phyloP scores from a whole-genome alignment of 2,113 vertebrate genomes.

The Mola mola region DNA sequence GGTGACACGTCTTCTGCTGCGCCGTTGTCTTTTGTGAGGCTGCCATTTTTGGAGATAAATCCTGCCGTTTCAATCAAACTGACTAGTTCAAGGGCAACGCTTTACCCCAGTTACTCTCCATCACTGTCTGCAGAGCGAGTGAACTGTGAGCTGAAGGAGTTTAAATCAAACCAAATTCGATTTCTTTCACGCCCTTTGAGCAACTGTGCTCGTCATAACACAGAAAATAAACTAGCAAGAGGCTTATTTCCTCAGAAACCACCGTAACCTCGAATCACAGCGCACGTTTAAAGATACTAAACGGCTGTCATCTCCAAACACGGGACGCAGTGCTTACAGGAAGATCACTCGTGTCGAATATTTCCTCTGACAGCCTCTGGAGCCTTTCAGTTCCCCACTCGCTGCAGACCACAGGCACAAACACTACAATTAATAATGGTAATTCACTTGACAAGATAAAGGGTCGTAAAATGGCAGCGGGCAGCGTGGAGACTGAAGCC shows the following conservation, averaged over 20 bases:
- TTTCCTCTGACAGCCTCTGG: slow-evolving; percentile 7
- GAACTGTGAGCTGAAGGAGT: no score
- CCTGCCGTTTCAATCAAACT: no score
- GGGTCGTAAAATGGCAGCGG: not conserved
- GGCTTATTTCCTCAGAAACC: not conserved
- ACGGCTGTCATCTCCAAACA: not conserved
- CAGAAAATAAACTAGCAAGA: not conserved
- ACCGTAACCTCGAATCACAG: slow-evolving; percentile 8
- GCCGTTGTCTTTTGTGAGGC: no score
- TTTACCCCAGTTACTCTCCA: no score
- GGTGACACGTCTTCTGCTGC: no score
- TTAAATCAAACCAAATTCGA: no score
- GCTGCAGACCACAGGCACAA: slow-evolving; percentile 19
- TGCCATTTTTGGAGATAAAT: no score
- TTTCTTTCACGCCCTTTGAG: no score
- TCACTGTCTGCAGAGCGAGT: no score
- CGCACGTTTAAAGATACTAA: not conserved
- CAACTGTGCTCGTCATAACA: no score
- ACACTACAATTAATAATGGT: slow-evolving; percentile 8
- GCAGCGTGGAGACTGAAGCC: not conserved
- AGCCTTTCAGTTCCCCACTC: slow-evolving; percentile 6
- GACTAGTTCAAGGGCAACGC: no score
- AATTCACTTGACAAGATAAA: slow-evolving; percentile 11
- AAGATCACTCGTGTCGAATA: not conserved
- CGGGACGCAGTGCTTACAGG: not conserved